Conservation (phyloP, 2,113 vertebrate genomes). For the Labeo catla region DNA sequence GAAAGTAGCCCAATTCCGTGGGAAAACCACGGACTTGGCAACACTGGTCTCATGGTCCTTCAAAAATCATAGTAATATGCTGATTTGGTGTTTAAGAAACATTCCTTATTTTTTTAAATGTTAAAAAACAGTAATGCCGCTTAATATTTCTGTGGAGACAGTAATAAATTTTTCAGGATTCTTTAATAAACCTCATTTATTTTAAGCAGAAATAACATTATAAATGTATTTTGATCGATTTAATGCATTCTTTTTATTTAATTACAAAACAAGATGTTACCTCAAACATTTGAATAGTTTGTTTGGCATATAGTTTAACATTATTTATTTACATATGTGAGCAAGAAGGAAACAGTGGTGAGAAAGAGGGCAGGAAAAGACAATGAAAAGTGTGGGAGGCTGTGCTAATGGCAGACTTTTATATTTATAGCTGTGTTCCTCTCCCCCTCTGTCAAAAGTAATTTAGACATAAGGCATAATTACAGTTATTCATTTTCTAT, state of each 20-base stretch:
- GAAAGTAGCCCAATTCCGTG: too few species aligned
- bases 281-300: background rate
- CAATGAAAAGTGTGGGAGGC: background rate
- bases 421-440: constrained; percentile 27
- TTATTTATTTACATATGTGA: background rate
- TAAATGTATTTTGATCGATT: background rate
- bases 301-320: background rate
- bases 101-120: background rate
- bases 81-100: background rate
- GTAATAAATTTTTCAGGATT: background rate
- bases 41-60: background rate
- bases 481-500: constrained; percentile 32
- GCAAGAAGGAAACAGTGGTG: background rate
- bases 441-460: constrained; percentile 27
- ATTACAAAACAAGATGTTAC: background rate
- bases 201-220: background rate
- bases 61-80: background rate
- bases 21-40: too few species aligned
- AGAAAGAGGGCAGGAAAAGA: background rate
- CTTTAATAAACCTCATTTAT: background rate
- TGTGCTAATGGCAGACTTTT: constrained; percentile 27
- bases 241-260: background rate
- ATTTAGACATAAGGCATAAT: constrained; percentile 31
- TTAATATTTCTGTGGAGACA: background rate
- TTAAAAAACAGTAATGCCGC: background rate